A percentile compares a stretch with the other conserved stretches of the same genome.
Evolutionary conservation across 2,888 invertebrate species (phyloP).

Genomic region (Nowickia ferox): DNA sequence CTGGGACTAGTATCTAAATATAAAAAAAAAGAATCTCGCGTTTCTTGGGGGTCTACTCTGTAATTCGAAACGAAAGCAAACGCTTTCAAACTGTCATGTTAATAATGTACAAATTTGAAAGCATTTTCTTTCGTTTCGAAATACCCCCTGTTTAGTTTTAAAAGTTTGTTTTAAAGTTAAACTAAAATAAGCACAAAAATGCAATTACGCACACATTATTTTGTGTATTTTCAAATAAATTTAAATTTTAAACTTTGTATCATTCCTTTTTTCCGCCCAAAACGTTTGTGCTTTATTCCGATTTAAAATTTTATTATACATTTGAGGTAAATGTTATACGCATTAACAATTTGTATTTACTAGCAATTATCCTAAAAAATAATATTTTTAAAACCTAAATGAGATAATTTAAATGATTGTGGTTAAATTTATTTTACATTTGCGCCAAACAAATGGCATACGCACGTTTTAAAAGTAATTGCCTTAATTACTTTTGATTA

Average conservation of each 20-base stretch:
- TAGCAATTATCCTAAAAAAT: slow-evolving; percentile 9
- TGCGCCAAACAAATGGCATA: neutral
- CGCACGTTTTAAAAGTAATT: slow-evolving; percentile 2
- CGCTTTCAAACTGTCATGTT: too few relatives aligned
- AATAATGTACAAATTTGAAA: too few relatives aligned
- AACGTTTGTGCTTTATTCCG: neutral
- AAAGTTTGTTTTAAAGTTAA: neutral
- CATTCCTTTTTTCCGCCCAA: neutral
- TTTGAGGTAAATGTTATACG: neutral
- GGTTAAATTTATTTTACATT: slow-evolving; percentile 8
- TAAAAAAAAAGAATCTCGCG: too few relatives aligned
- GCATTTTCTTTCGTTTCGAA: too few relatives aligned
- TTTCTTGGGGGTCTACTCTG: too few relatives aligned
- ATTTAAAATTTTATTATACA: neutral
- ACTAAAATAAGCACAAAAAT: neutral
- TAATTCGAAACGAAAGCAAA: too few relatives aligned
- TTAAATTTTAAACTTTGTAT: neutral
- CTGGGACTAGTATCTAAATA: too few relatives aligned
- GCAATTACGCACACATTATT: neutral
- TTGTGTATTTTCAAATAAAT: neutral
- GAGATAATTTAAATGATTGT: slow-evolving; percentile 33
- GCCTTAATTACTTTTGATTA: slow-evolving; percentile 26
- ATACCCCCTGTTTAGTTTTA: neutral
- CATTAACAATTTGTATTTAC: neutral
- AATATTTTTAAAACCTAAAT: slow-evolving; percentile 28